A percentile compares a stretch with the other conserved stretches of the same genome.
These are phyloP conservation scores for Argyra leucocephala DNA, from an alignment of 2,888 invertebrate species.

Conservation along the genomic window DNA sequence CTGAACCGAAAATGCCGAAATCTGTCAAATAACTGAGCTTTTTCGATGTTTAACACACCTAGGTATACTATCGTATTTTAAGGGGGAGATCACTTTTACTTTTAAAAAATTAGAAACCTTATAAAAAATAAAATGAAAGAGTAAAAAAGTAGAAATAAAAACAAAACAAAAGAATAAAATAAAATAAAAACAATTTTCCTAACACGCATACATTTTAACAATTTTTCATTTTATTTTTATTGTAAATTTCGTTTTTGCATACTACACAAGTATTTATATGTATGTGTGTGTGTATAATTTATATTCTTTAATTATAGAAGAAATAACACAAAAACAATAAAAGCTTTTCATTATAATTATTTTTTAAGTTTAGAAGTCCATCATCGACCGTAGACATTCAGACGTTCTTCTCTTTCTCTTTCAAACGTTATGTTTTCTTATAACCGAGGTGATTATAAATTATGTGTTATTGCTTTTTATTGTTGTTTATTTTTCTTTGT, in stretches of 20 bases:
- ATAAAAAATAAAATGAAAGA: neutral
- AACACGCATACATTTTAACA: neutral
- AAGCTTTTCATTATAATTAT: too few relatives aligned
- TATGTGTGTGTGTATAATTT: too few relatives aligned
- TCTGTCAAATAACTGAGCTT: constrained; percentile 42
- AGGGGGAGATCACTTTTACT: constrained; percentile 6
- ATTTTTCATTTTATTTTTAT: neutral
- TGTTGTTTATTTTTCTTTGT: neutral
- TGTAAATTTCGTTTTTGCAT: too few relatives aligned
- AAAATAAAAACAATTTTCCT: neutral
- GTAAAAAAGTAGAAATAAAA: neutral
- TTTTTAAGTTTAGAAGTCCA: too few relatives aligned
- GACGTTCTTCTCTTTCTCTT: too few relatives aligned
- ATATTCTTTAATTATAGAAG: too few relatives aligned
- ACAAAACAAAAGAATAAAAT: neutral
- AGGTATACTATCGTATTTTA: constrained; percentile 32
- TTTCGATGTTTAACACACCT: constrained; percentile 33
- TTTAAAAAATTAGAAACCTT: neutral
- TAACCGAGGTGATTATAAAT: too few relatives aligned
- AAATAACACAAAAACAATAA: too few relatives aligned
- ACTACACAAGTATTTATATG: too few relatives aligned
- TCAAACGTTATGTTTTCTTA: too few relatives aligned
- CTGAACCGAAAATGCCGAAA: constrained; percentile 38
- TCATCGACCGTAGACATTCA: too few relatives aligned
- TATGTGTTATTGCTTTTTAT: too few relatives aligned